Evolutionary conservation across 2,888 invertebrate genomes (phyloP).

Genomic region (Pyrocoelia pectoralis): DNA sequence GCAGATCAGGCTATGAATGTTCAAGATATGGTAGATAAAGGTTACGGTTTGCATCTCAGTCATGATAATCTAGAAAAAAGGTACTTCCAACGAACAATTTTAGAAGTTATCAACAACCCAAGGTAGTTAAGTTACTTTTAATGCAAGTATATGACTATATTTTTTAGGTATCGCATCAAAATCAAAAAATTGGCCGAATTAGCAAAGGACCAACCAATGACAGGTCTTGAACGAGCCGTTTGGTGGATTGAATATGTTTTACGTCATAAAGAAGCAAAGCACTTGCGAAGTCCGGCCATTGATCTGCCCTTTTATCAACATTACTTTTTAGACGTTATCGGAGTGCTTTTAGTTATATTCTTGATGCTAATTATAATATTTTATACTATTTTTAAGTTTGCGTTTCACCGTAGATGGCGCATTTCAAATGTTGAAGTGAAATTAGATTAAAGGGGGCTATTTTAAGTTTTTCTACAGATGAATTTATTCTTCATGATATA

Average conservation of each 20-base stretch:
- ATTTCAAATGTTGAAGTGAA: no score
- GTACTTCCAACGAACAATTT: not conserved
- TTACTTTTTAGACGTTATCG: slow-evolving; percentile 17
- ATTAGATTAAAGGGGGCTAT: no score
- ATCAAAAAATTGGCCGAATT: not conserved
- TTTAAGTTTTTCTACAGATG: no score
- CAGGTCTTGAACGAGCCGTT: slow-evolving; percentile 12
- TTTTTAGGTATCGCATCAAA: slow-evolving; percentile 4
- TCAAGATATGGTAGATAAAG: not conserved
- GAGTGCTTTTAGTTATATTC: not conserved
- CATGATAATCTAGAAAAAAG: not conserved
- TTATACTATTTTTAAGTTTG: no score
- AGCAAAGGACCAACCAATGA: slow-evolving; percentile 9
- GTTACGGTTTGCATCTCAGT: not conserved
- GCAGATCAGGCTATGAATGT: not conserved
- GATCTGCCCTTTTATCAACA: slow-evolving; percentile 10
- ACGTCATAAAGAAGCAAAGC: slow-evolving; percentile 6
- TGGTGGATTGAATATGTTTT: slow-evolving; percentile 23
- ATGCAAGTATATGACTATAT: not conserved
- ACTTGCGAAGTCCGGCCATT: slow-evolving; percentile 6
- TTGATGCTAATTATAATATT: not conserved
- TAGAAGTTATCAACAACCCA: not conserved
- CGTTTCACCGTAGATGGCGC: no score
- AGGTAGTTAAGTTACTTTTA: no score
- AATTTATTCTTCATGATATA: no score